These are phyloP conservation scores for Scopus umbretta DNA, from an alignment of 2,113 vertebrate genomes.

Conservation along the genomic window DNA sequence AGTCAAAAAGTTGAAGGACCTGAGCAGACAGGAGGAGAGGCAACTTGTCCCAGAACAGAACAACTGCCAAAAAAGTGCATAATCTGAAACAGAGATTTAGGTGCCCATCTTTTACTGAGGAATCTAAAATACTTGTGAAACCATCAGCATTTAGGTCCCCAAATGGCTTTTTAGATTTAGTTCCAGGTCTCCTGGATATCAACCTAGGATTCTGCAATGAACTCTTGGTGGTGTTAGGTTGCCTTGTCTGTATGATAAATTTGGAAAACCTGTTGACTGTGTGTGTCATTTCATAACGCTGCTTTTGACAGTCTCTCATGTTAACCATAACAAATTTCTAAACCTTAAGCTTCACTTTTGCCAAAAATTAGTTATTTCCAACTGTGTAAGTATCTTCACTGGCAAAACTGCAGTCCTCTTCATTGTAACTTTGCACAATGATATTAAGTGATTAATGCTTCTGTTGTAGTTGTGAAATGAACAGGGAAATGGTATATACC, in stretches of 20 bases:
- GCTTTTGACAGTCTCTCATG: neutral
- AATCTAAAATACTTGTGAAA: neutral
- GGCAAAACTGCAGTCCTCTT: neutral
- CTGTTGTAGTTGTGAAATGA: neutral
- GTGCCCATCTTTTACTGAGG: neutral
- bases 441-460: neutral
- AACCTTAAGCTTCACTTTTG: neutral
- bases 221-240: neutral
- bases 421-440: neutral
- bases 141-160: neutral
- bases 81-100: neutral
- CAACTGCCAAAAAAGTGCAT: neutral
- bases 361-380: neutral
- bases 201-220: neutral
- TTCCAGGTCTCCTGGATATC: neutral
- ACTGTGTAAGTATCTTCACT: neutral
- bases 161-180: neutral
- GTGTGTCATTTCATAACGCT: neutral
- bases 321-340: neutral
- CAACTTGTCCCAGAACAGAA: neutral
- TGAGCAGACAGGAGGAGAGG: neutral
- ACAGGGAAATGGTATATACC: neutral
- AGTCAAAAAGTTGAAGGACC: neutral
- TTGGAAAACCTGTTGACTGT: neutral
- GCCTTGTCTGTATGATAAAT: neutral